These are phyloP conservation scores for Uloborus plumipes DNA, from an alignment of 2,888 invertebrate species.

Conservation along the genomic window DNA sequence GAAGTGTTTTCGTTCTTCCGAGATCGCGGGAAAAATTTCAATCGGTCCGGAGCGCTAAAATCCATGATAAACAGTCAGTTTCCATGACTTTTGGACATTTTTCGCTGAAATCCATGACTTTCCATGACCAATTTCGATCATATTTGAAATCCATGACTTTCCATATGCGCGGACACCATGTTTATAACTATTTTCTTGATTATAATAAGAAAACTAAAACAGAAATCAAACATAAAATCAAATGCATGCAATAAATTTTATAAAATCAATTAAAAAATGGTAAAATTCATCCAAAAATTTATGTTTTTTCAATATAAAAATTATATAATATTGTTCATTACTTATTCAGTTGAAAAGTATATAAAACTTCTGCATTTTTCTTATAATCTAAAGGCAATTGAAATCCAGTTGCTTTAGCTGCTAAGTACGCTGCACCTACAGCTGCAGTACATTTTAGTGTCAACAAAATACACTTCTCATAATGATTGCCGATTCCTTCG, in stretches of 20 bases:
- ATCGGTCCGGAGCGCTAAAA: too few relatives aligned
- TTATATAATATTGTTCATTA: background rate
- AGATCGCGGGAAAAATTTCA: too few relatives aligned
- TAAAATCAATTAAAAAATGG: background rate
- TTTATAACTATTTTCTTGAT: too few relatives aligned
- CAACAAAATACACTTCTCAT: constrained; percentile 78
- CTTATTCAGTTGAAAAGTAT: constrained; percentile 46
- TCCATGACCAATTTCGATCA: too few relatives aligned
- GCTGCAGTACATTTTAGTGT: constrained; percentile 83
- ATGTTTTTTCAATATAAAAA: background rate
- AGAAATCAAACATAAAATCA: too few relatives aligned
- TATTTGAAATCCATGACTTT: too few relatives aligned
- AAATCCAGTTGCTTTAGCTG: constrained; percentile 79
- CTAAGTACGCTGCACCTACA: constrained; percentile 88
- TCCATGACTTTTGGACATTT: too few relatives aligned
- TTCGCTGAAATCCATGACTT: too few relatives aligned
- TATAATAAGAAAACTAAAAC: too few relatives aligned
- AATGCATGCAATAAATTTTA: background rate
- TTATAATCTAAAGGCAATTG: constrained; percentile 78
- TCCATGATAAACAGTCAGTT: too few relatives aligned
- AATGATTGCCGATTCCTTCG: constrained; percentile 51
- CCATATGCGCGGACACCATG: too few relatives aligned
- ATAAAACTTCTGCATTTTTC: constrained; percentile 51
- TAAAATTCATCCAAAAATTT: constrained; percentile 8
- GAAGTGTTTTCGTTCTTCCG: too few relatives aligned